Evolutionary conservation across 2,113 vertebrate genomes (phyloP).

Genomic region (Mus pahari): DNA sequence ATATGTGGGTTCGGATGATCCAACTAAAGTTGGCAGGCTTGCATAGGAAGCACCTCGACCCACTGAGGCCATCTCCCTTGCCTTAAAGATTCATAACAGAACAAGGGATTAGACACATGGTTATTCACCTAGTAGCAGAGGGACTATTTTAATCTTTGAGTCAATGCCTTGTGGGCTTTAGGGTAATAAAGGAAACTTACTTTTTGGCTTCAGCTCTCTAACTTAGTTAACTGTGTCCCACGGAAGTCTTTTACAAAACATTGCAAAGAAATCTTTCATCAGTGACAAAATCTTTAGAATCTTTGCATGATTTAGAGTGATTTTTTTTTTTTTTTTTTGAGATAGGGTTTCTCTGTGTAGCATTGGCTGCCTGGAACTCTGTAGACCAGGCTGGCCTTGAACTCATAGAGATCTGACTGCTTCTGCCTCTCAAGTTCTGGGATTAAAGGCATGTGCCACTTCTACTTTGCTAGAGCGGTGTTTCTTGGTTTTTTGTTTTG

Average conservation of each 20-base stretch:
- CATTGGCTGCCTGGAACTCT: not conserved
- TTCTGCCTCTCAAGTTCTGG: not conserved
- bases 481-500: too few species aligned
- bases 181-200: slow-evolving; percentile 39
- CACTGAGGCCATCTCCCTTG: not conserved
- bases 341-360: not conserved
- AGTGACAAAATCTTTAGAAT: not conserved
- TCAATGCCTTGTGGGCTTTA: not conserved
- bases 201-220: not conserved
- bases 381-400: not conserved
- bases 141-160: slow-evolving; percentile 47
- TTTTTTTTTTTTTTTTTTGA: not conserved
- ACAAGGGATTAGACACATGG: slow-evolving; percentile 11
- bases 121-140: not conserved
- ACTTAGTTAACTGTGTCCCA: not conserved
- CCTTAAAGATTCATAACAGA: slow-evolving; percentile 15
- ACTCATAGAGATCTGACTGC: not conserved
- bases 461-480: not conserved
- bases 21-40: not conserved
- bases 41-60: not conserved
- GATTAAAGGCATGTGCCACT: not conserved
- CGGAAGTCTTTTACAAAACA: slow-evolving; percentile 18
- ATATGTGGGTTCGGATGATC: not conserved
- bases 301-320: slow-evolving; percentile 40
- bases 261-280: not conserved